Evolutionary conservation across 1,140 invertebrate species (phyloP), one percentile per base, ranked within the genome.

Genomic region (Cataglyphis hispanica): DNA sequence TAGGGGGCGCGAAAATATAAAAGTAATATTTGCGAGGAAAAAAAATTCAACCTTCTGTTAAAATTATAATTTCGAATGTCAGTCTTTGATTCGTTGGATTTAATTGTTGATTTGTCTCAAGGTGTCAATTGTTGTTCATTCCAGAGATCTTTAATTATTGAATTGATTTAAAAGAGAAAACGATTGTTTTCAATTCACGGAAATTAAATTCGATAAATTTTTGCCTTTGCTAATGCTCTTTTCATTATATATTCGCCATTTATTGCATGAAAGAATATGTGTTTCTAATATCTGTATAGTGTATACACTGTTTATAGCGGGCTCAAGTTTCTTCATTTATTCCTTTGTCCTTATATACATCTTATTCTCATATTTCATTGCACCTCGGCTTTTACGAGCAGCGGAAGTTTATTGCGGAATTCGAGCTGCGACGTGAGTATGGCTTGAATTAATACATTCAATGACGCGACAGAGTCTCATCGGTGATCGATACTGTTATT

Each of bases 401-500:
- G 27, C 31, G 64, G 77, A 80, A 80, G 34, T 80, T 80, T 80
- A 80, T 80, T 46, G 64, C 43, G 19, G 34, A 80, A 80, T 80
- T 34, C 34, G 77, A 80, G 43, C 43, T 16, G 63, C 76, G 46
- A 80, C 77, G 46, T 80, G 46, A 56, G 64, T 40, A 70, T 31
- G 76, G 22, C 31, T 80, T 31, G 27, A 70, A 69, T 80, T 80
- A 80, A 70, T 56, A 34, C 22, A 56, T 80, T 27, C 64, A 70
- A 64, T 77, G 37, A 25, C n/a, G n/a, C 25, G 13, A 66, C 19
- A 31, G n/a, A 2, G 16, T 34, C 75, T 34, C 75, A 50, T 66
- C 27, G 75, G 34, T 25, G 75, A 78, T 66, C 58, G 75, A 11
- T 11, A 8, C 37, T 16, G 31, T 53, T 37, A 40, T 40, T 22